Conservation (phyloP, 2,888 invertebrate species). For the Protonemura montana region DNA sequence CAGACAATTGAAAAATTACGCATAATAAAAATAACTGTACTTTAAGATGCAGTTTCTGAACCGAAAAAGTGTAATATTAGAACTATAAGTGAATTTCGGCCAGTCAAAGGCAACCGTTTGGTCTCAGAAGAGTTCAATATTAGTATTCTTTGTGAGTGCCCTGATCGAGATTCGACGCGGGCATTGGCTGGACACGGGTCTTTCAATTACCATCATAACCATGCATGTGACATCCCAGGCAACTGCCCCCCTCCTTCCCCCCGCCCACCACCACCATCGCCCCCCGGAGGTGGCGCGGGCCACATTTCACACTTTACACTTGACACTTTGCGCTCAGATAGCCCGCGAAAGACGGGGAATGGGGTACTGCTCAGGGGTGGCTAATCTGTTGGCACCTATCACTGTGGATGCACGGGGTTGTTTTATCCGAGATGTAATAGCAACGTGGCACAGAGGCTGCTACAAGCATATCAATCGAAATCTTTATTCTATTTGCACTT, state of each 20-base stretch:
- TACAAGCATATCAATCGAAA: no score
- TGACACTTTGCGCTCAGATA: background rate
- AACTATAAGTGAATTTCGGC: background rate
- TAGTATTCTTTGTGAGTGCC: slow-evolving; percentile 36
- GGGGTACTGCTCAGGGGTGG: background rate
- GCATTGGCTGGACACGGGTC: background rate
- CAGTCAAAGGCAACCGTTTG: background rate
- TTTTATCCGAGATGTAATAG: no score
- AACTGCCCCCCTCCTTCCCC: background rate
- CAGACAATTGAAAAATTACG: background rate
- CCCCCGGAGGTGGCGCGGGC: background rate
- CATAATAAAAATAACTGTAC: background rate
- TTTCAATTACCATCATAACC: slow-evolving; percentile 47
- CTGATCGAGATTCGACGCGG: background rate
- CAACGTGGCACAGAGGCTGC: no score
- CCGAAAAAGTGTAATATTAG: background rate
- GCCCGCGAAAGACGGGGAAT: background rate
- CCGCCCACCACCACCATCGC: background rate
- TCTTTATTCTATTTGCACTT: no score
- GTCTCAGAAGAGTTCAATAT: slow-evolving; percentile 5
- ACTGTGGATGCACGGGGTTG: no score
- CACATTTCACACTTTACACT: background rate
- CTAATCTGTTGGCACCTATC: background rate
- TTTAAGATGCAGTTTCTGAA: background rate
- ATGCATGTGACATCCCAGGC: slow-evolving; percentile 43